phyloP scores from a whole-genome alignment of 1,140 invertebrate genomes.

The Drosophila ohnishii region DNA sequence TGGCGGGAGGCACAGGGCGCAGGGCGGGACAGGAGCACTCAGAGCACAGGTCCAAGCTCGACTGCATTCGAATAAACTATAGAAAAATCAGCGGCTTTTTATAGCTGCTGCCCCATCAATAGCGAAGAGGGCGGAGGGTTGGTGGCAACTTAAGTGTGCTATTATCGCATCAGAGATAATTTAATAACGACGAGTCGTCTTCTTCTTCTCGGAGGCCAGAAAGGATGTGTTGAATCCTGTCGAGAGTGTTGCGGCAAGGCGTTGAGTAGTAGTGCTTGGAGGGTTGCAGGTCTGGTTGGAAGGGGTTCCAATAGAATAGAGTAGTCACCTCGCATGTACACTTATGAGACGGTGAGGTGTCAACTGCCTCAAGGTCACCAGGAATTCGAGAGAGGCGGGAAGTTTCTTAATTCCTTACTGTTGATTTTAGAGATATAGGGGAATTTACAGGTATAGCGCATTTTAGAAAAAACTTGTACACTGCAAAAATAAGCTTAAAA shows the following conservation, averaged over 20 bases:
- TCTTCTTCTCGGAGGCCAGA: slow-evolving; percentile 61
- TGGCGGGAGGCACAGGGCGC: not conserved
- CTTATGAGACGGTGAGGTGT: slow-evolving; percentile 12
- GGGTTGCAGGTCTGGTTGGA: slow-evolving; percentile 8
- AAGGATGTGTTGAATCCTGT: slow-evolving; percentile 66
- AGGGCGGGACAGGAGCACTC: slow-evolving; percentile 60
- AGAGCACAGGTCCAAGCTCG: slow-evolving; percentile 65
- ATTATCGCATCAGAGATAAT: slow-evolving; percentile 81
- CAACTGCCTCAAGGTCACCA: slow-evolving; percentile 41
- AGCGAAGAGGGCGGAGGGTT: not conserved
- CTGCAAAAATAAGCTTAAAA: too few relatives aligned
- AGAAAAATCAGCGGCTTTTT: slow-evolving; percentile 79
- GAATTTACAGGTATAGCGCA: too few relatives aligned
- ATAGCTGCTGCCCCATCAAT: slow-evolving; percentile 51
- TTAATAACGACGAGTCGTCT: slow-evolving; percentile 71
- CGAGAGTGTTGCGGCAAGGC: slow-evolving; percentile 70
- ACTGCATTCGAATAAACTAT: slow-evolving; percentile 80
- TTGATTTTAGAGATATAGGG: too few relatives aligned
- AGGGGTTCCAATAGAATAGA: not conserved
- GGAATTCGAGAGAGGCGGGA: slow-evolving; percentile 6
- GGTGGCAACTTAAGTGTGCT: slow-evolving; percentile 70
- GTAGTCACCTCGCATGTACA: not conserved
- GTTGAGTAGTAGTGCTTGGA: slow-evolving; percentile 61
- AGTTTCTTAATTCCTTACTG: not conserved
- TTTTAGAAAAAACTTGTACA: too few relatives aligned